Conservation (phyloP, 1,140 invertebrate species). For the Hydropsyche tenuis region DNA sequence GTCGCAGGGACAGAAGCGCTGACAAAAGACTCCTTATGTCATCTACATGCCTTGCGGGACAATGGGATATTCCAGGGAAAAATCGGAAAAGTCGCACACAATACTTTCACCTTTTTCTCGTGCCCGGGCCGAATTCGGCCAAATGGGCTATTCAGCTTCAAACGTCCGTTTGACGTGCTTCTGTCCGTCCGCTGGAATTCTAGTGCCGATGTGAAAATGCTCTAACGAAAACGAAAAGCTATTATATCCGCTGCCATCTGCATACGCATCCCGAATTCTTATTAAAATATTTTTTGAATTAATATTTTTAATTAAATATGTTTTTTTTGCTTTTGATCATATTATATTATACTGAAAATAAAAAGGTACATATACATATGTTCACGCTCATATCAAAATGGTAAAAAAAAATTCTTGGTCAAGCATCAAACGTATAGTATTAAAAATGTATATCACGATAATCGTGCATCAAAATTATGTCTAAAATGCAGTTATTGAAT, state of each 20-base stretch:
- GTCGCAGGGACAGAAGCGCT: neutral
- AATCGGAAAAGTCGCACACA: conserved; percentile 12
- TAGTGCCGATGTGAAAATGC: conserved; percentile 1
- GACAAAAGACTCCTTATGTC: conserved; percentile 31
- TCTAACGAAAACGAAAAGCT: conserved; percentile 11
- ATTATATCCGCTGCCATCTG: conserved; percentile 12
- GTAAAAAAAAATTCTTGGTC: no score
- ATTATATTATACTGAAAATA: no score
- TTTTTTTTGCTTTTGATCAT: no score
- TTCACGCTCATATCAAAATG: no score
- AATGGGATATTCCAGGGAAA: conserved; percentile 13
- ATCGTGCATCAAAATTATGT: neutral
- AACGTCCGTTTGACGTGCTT: conserved; percentile 13
- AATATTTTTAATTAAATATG: no score
- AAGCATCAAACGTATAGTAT: no score
- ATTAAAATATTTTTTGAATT: no score
- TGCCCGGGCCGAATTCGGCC: neutral
- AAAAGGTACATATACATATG: no score
- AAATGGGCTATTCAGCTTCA: conserved; percentile 18
- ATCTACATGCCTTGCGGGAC: conserved; percentile 23
- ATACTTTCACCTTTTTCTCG: conserved; percentile 5
- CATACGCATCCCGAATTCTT: neutral
- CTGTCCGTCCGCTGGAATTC: neutral
- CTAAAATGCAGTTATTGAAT: conserved; percentile 10
- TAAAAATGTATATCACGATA: neutral